phyloP scores from a whole-genome alignment of 2,113 vertebrate species.

The Chlamydotis undulata region DNA sequence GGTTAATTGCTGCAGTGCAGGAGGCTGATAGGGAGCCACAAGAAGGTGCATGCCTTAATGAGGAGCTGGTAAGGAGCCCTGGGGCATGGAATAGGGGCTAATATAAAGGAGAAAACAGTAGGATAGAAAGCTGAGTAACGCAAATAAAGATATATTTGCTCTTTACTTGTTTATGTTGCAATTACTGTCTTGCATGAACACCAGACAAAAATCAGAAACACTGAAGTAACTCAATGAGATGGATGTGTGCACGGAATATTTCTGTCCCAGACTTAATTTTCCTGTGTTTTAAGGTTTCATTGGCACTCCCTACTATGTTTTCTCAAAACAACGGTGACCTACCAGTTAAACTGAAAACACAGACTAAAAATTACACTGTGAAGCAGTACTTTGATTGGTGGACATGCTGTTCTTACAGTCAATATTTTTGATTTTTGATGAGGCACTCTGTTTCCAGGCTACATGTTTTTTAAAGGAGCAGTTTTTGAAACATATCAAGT shows the following conservation, averaged over 20 bases:
- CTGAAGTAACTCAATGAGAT: not conserved
- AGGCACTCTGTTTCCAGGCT: not conserved
- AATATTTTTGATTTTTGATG: not conserved
- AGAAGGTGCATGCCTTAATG: slow-evolving; percentile 49
- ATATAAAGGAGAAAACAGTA: slow-evolving; percentile 39
- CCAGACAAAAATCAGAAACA: not conserved
- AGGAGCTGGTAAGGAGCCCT: slow-evolving; percentile 34
- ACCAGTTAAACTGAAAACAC: not conserved
- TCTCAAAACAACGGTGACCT: not conserved
- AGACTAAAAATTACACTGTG: not conserved
- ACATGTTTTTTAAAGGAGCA: not conserved
- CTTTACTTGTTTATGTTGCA: slow-evolving; percentile 24
- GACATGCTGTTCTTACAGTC: not conserved
- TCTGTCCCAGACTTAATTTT: not conserved
- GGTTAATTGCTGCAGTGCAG: slow-evolving; percentile 47
- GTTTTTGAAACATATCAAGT: not conserved
- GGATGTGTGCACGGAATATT: not conserved
- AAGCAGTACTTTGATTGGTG: not conserved
- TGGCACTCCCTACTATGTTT: not conserved
- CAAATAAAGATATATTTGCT: slow-evolving; percentile 19
- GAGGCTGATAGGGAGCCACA: slow-evolving; percentile 32
- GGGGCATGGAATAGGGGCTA: slow-evolving; percentile 28
- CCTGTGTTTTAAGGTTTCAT: not conserved
- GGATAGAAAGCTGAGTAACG: slow-evolving; percentile 20
- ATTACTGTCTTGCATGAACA: slow-evolving; percentile 1